Evolutionary conservation across 1,140 invertebrate species (phyloP), one percentile per base, ranked within the genome.

Genomic region (Drosophila sp.): DNA sequence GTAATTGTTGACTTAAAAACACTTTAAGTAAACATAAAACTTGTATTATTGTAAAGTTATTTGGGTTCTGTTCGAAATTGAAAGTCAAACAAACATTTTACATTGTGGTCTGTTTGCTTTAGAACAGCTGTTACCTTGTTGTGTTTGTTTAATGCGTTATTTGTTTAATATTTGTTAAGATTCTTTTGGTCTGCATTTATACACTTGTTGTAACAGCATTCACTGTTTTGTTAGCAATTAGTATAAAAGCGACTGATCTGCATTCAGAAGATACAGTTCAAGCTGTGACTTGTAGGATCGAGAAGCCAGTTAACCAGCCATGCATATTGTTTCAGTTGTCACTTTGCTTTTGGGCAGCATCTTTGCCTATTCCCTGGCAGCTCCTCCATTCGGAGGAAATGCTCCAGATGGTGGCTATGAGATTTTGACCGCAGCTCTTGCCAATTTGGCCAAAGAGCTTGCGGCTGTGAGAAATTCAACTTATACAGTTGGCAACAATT

Each of bases 331-430:
- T n/a, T 58, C 63, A 21, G 32, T 72, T 21, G 32, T 54, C 4
- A 45, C 63, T 5, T 9, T 72, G 16, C 21, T 72, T 2, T 0
- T 72, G 29, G 63, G 54, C 70, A 54, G 63, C 54, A 25, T 72
- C 4, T 53, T 53, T 16, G 70, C 54, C 40, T 53, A 29, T 16
- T 5, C 54, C 0, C 0, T 40, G 29, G 63, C 54, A 4, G 38
- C 32, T 4, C 63, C 70, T 8, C 63, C 57, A 53, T n/a, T 9
- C 32, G 32, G 43, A 9, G 29, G 9, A 6, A 9, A 1, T 21
- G 9, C 8, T 29, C 25, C 0, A 3, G 18, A 5, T 51, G 16
- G 27, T 13, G 4, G 16, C 16, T 9, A 29, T 7, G 0, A 29
- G 0, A 7, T 5, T 0, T 13, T 72, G 16, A 54, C 16, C 8